Conservation (phyloP, 2,797 vertebrate species). For the Austrolebias charrua region DNA sequence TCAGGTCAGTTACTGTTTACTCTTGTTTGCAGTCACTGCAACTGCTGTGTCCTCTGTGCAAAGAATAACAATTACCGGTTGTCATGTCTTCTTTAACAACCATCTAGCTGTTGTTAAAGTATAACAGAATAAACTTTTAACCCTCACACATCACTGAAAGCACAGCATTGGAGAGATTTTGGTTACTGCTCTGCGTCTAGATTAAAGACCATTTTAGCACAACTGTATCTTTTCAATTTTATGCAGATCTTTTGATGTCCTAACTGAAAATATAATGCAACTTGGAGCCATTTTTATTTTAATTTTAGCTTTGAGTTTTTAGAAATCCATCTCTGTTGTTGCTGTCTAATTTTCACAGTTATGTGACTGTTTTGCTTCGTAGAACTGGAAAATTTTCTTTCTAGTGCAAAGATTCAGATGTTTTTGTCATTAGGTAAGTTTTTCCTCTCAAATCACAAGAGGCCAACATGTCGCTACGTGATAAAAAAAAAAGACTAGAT, state of each 20-base stretch:
- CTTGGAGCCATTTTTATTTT: neutral
- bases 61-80: conserved; percentile 2
- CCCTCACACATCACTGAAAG: neutral
- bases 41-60: conserved; percentile 4
- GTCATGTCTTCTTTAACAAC: neutral
- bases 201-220: neutral
- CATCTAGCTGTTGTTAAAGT: neutral
- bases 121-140: neutral
- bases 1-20: conserved; percentile 73
- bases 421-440: neutral
- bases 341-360: neutral
- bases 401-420: conserved; percentile 2
- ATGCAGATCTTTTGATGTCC: no score
- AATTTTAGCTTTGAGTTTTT: neutral
- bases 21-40: neutral
- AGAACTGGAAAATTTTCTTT: neutral
- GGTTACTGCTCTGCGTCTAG: neutral
- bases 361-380: neutral
- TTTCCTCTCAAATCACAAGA: neutral
- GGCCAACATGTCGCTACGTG: neutral
- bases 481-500: neutral
- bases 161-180: neutral
- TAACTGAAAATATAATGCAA: neutral
- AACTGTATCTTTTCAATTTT: neutral
- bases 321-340: neutral